Evolutionary conservation across 2,113 vertebrate species (phyloP), one percentile per base, ranked within the genome.

Genomic region (Mustela lutreola): DNA sequence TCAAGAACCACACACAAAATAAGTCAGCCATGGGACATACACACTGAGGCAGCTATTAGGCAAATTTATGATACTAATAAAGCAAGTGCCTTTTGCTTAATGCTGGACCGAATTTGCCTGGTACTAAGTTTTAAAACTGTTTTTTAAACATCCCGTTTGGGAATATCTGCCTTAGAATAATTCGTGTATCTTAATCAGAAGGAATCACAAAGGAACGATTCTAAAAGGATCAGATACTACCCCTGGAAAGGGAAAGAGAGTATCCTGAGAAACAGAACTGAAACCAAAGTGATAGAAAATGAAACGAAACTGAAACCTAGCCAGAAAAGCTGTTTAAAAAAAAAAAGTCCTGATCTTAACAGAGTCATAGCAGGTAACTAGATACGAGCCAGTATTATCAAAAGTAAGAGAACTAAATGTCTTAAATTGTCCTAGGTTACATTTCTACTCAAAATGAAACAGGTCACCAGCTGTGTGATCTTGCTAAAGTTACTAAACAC

Each of bases 231-330:
- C 79, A 81, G n/a, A 21, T 67, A 53, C 60, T 39, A 33, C 19
- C 53, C 24, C 24, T 62, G 83, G 71, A 87, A 73, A 94, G 18
- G 82, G 96, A 91, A 87, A 93, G 56, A 60, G 58, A 85, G 11
- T 79, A 84, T n/a, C 70, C 70, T 56, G 71, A 97, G 78, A 98
- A 95, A 97, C 73, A 96, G 83, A 98, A 98, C 82, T 90, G 98
- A 99, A 98, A 98, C 97, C 90, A 6, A 33, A 94, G n/a, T 16
- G 67, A 78, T 9, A 33, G 3, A 33, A 95, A 56, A 33, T 85
- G 97, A 98, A 99, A 98, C 3, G 98, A 99, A 99, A 99, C 98
- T 97, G 98, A 99, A 98, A 98, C 97, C 96, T 39, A 0, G 60
- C 84, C 75, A 75, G 63, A 53, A 91, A 75, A 78, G 31, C 80